A percentile compares a stretch with the other conserved stretches of the same genome.
phyloP scores from a whole-genome alignment of 2,888 invertebrate species.

The Synergus gifuensis region DNA sequence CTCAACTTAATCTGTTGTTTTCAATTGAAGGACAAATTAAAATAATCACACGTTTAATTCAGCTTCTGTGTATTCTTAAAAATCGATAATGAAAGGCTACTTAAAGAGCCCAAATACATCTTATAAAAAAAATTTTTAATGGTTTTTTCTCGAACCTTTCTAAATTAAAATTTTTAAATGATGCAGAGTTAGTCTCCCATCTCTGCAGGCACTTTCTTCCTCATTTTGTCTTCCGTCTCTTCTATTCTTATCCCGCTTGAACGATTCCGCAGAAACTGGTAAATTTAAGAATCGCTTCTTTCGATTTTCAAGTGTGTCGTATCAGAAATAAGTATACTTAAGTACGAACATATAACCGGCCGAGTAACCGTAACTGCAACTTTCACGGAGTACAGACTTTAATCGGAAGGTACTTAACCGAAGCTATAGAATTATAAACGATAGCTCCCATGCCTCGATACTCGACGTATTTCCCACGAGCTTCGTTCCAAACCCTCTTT shows the following conservation, averaged over 20 bases:
- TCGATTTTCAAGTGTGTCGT: constrained; percentile 37
- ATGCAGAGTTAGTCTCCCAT: neutral
- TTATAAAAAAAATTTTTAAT: neutral
- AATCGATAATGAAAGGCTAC: neutral
- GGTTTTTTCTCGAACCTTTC: neutral
- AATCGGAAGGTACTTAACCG: constrained; percentile 68
- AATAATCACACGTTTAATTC: neutral
- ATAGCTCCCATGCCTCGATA: constrained; percentile 61
- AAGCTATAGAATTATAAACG: constrained; percentile 68
- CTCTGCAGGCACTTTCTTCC: neutral
- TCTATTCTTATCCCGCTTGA: constrained; percentile 11
- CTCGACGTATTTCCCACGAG: constrained; percentile 56
- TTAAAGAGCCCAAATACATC: too few relatives aligned
- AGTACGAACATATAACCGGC: constrained; percentile 29
- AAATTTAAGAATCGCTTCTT: constrained; percentile 35
- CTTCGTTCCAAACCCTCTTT: constrained; percentile 52
- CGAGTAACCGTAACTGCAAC: constrained; percentile 52
- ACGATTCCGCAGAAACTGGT: constrained; percentile 32
- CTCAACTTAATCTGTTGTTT: neutral
- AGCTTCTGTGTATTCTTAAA: neutral
- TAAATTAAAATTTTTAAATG: neutral
- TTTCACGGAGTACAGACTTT: constrained; percentile 65
- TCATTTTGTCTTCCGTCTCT: neutral
- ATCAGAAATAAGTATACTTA: constrained; percentile 34
- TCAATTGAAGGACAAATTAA: neutral